Evolutionary conservation across 2,888 invertebrate genomes (phyloP), one percentile per base, ranked within the genome.

Genomic region (Vandiemenella viatica): DNA sequence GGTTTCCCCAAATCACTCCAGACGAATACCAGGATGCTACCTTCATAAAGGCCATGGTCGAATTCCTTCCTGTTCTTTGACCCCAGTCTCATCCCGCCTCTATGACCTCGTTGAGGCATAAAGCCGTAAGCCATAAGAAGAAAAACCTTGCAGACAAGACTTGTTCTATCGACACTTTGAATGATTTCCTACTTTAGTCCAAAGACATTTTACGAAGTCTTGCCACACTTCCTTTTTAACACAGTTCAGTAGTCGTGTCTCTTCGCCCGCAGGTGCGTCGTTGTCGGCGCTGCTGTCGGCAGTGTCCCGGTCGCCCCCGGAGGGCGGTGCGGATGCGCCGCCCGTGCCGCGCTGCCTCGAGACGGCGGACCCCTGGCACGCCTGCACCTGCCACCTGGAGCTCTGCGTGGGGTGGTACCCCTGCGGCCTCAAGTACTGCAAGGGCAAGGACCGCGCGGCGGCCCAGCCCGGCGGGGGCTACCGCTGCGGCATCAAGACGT

Each of bases 351-450:
- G 52, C 8, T 87, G 87, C 62, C 76, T 78, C 37, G 76, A 79
- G 45, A 79, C 80, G 45, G 75, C 77, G 51, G 79, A 79, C 58
- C 68, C 76, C 50, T 75, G 77, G 70, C 75, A 78, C 51, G 81
- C 88, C 19, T 92, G 92, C 65, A 76, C 82, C 46, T 92, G 92
- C 65, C 83, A 83, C 48, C 72, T 91, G 58, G 86, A 91, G 72
- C 77, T 83, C 54, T 91, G 91, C 65, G 82, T 93, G 46, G 90
- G 90, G 47, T 95, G 93, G 93, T 95, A 91, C 67, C 93, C 95
- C 0, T 95, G 93, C 66, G 91, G 90, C 18, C 73, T 95, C 40
- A 93, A 93, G 64, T 95, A 91, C 69, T 95, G 95, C 69, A 87
- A 89, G 61, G 77, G 79, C 41, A 75, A 76, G 56, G 73, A 73